These are phyloP conservation scores for Epizoanthus scotinus DNA, from an alignment of 92 coral and sea anemone genomes.

Conservation along the genomic window DNA sequence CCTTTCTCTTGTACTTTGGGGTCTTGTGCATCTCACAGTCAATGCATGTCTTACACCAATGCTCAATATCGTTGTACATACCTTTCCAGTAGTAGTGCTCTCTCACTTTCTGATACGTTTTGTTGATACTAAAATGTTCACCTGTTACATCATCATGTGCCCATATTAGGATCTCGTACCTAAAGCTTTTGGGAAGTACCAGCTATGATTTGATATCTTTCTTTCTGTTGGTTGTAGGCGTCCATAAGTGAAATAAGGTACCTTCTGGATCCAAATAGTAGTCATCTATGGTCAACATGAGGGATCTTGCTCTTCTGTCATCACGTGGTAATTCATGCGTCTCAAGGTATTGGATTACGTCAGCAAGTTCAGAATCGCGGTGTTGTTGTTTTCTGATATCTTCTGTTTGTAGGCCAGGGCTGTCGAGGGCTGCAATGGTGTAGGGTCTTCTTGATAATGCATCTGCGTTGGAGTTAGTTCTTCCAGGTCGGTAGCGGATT, in stretches of 20 bases:
- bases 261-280: slow-evolving; percentile 27
- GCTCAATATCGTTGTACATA: slow-evolving; percentile 52
- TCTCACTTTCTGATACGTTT: slow-evolving; percentile 53
- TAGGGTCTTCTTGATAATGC: slow-evolving; percentile 11
- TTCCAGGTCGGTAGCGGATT: background rate
- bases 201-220: slow-evolving; percentile 36
- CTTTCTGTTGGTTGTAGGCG: background rate
- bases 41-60: no score
- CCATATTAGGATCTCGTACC: slow-evolving; percentile 48
- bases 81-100: slow-evolving; percentile 49
- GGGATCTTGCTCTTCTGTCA: background rate
- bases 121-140: no score
- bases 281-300: slow-evolving; percentile 18
- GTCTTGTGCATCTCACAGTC: background rate
- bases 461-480: background rate
- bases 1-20: background rate
- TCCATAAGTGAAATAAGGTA: slow-evolving; percentile 25
- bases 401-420: slow-evolving; percentile 13
- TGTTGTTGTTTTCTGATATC: slow-evolving; percentile 29
- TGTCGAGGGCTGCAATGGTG: background rate
- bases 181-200: slow-evolving; percentile 42
- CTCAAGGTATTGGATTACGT: slow-evolving; percentile 46
- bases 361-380: slow-evolving; percentile 29
- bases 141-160: slow-evolving; percentile 61
- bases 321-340: slow-evolving; percentile 37